Evolutionary conservation across 2,113 vertebrate genomes (phyloP).

Genomic region (Egretta garzetta): DNA sequence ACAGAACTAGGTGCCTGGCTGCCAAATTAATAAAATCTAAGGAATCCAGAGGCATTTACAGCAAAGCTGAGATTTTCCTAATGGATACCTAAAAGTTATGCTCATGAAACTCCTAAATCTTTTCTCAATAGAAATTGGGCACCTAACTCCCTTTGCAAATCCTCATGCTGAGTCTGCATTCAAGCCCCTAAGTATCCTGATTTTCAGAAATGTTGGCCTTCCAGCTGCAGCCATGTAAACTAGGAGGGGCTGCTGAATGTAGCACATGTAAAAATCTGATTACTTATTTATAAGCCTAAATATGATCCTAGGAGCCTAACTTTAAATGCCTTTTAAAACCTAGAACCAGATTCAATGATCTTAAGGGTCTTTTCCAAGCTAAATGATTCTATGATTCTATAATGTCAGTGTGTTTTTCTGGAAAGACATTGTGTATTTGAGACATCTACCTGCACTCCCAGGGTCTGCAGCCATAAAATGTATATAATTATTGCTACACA

Average conservation of each 20-base stretch:
- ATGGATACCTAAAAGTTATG: not conserved
- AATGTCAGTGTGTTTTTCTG: not conserved
- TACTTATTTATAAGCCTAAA: not conserved
- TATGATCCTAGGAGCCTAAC: not conserved
- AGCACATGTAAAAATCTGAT: not conserved
- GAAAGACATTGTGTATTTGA: not conserved
- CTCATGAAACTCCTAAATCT: not conserved
- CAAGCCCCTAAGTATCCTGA: not conserved
- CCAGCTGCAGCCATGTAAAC: not conserved
- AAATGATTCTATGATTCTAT: not conserved
- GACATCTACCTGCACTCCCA: not conserved
- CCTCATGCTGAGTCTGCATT: not conserved
- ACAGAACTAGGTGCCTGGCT: not conserved
- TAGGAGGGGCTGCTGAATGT: not conserved
- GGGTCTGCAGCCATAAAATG: not conserved
- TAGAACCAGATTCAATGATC: not conserved
- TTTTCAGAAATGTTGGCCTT: not conserved
- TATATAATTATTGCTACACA: not conserved
- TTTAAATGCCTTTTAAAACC: not conserved
- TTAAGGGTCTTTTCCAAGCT: not conserved
- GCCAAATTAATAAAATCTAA: conserved; percentile 57
- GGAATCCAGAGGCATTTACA: conserved; percentile 27
- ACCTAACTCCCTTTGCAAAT: not conserved
- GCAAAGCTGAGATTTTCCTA: conserved; percentile 49
- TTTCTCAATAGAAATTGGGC: not conserved